Conservation (phyloP, 2,888 invertebrate species). For the Rutpela maculata region DNA sequence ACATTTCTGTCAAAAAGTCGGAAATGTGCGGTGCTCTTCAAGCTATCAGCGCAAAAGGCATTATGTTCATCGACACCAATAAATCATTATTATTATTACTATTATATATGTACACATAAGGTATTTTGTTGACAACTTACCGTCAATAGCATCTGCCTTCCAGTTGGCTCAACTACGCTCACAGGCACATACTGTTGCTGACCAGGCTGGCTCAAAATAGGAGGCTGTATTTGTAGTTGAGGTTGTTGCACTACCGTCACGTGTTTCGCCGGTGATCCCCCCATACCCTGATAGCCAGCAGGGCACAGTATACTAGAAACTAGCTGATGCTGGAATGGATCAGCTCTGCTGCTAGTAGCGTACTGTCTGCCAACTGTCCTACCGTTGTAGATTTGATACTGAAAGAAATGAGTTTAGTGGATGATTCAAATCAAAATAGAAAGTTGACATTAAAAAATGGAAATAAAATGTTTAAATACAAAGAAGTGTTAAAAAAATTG, state of each 20-base stretch:
- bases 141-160: constrained; percentile 86
- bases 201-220: constrained; percentile 86
- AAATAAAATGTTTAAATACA: too few species aligned
- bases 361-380: constrained; percentile 84
- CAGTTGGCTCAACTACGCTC: constrained; percentile 92
- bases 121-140: constrained; percentile 72
- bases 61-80: too few species aligned
- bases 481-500: too few species aligned
- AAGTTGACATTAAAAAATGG: too few species aligned
- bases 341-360: constrained; percentile 79
- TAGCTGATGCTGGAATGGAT: constrained; percentile 93
- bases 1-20: too few species aligned
- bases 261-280: constrained; percentile 82
- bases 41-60: too few species aligned
- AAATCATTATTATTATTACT: too few species aligned
- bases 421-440: too few species aligned
- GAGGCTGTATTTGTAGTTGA: constrained; percentile 86
- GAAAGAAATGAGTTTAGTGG: constrained; percentile 65
- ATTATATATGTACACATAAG: not conserved
- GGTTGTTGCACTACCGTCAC: constrained; percentile 83
- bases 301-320: constrained; percentile 96
- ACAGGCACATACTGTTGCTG: constrained; percentile 96
- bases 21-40: too few species aligned
- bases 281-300: constrained; percentile 87
- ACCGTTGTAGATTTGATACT: constrained; percentile 90